phyloP scores from a whole-genome alignment of 23 tunicate genomes.

The Aplidium turbinatum region DNA sequence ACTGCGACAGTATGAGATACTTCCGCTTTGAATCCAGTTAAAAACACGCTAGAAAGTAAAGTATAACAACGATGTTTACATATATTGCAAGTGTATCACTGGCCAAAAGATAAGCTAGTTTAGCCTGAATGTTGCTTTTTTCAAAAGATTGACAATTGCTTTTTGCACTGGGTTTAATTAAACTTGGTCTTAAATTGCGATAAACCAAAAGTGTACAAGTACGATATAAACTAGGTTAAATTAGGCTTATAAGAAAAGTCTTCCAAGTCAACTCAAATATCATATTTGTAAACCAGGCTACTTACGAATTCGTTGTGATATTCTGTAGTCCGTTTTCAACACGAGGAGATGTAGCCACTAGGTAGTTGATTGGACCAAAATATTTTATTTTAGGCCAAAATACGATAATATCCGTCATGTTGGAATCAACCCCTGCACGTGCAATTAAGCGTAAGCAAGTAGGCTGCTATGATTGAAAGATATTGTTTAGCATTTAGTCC shows the following conservation, averaged over 20 bases:
- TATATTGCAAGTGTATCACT: too few relatives aligned
- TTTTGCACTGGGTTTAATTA: neutral
- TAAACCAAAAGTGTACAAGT: neutral
- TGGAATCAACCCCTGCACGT: neutral
- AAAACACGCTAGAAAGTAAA: too few relatives aligned
- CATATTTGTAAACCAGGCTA: neutral
- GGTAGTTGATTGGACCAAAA: slow-evolving; percentile 10
- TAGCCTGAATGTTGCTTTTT: too few relatives aligned
- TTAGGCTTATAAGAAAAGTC: neutral
- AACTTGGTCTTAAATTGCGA: neutral
- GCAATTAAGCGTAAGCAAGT: too few relatives aligned
- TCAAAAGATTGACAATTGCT: too few relatives aligned
- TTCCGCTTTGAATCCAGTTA: too few relatives aligned
- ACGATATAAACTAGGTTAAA: neutral
- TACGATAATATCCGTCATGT: neutral
- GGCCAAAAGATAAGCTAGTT: too few relatives aligned
- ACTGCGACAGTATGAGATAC: too few relatives aligned
- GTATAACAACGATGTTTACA: too few relatives aligned
- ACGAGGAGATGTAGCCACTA: neutral
- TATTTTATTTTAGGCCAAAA: slow-evolving; percentile 13
- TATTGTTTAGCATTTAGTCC: too few relatives aligned
- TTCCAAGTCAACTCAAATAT: neutral
- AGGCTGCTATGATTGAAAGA: too few relatives aligned
- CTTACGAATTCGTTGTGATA: slow-evolving; percentile 13
- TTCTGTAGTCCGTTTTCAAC: neutral